These are phyloP conservation scores for Phyllotreta cruciferae DNA, from an alignment of 2,888 invertebrate genomes.

Conservation along the genomic window DNA sequence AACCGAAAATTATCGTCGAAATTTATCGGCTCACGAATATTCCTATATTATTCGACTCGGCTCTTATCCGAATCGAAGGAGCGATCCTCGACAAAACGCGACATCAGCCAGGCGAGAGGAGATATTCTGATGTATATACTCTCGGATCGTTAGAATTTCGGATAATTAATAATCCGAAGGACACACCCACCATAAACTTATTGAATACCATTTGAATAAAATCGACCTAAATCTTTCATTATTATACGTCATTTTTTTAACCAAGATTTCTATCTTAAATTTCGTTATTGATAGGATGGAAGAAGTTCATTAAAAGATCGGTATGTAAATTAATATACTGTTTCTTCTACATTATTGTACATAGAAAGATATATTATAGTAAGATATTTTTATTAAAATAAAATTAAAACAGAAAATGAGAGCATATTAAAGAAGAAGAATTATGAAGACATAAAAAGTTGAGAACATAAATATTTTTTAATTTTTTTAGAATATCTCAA, in stretches of 20 bases:
- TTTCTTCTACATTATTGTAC: no score
- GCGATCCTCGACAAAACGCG: slow-evolving; percentile 17
- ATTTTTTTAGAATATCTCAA: no score
- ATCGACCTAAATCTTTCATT: slow-evolving; percentile 31
- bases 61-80: slow-evolving; percentile 7
- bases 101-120: slow-evolving; percentile 16
- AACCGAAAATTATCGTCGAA: slow-evolving; percentile 5
- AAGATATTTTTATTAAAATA: no score
- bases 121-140: background rate
- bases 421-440: no score
- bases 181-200: slow-evolving; percentile 25
- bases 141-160: slow-evolving; percentile 16
- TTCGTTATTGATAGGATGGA: slow-evolving; percentile 25
- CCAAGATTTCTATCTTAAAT: slow-evolving; percentile 25
- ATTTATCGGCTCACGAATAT: slow-evolving; percentile 3
- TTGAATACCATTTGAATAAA: slow-evolving; percentile 30
- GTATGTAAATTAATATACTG: background rate
- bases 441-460: no score
- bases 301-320: slow-evolving; percentile 20
- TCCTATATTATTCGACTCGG: slow-evolving; percentile 8
- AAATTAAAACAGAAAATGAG: no score
- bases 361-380: no score
- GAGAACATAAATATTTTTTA: no score
- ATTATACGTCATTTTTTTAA: slow-evolving; percentile 27
- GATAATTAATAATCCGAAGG: slow-evolving; percentile 27